Base-by-base conservation (phyloP, 2,797 vertebrate genomes). In the Gymnopithys bicolor region DNA sequence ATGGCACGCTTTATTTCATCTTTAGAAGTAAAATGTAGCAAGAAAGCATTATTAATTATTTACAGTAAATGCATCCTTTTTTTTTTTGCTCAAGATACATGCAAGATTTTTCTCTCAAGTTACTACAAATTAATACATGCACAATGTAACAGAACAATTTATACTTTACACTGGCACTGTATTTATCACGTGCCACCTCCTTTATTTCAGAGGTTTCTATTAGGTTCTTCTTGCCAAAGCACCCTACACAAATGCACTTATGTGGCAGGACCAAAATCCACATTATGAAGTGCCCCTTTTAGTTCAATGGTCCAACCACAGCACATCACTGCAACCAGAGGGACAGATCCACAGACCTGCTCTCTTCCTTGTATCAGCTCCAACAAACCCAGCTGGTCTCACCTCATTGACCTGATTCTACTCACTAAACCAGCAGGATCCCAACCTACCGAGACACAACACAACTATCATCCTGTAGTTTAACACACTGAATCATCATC, bases 291-390 rank as follows among this genome's bases (percentile, higher is more conserved):
- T 30, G 51, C 8, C 10, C 18, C 28, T 70, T 77, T 78, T 10
- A 37, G 28, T 35, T 67, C 69, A 83, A 3, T 28, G 27, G 49
- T 33, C 39, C 32, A 41, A 23, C 4, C 3, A 5, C 3, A 24
- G 53, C 0, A 15, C 59, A 62, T 43, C 0, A 0, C 67, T 63
- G 51, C 0, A 16, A 74, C 48, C 25, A n/a, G 30, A 69, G 48
- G 4, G 10, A 28, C 39, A 56, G 28, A 13, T 68, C 49, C 68
- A 67, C 3, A 4, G 24, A 30, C 13, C 35, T 14, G 4, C 39
- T 74, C 64, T 45, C 35, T 55, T 76, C 69, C 49, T 64, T 33
- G 17, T 9, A 33, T 46, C 68, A 63, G 60, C 35, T 70, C 10
- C 28, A 87, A 59, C 28, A 48, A 74, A 86, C 33, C 32, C 64